These are phyloP conservation scores for Macheiramphus alcinus DNA, from an alignment of 2,113 vertebrate species.

Conservation along the genomic window DNA sequence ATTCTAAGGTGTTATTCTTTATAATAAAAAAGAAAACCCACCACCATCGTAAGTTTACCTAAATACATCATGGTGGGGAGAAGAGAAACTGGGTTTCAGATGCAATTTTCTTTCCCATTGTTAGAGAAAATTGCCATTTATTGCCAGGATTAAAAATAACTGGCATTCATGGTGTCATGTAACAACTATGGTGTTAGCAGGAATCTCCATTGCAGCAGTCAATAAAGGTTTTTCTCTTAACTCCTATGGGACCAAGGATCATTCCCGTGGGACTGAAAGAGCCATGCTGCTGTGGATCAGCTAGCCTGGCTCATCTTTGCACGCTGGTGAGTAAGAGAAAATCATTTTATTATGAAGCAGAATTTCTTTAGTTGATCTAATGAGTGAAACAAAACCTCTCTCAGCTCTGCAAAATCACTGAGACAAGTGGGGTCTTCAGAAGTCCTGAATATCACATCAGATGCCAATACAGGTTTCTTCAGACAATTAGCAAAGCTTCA, in stretches of 20 bases:
- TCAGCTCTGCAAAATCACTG: background rate
- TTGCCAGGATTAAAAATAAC: background rate
- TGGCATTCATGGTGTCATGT: background rate
- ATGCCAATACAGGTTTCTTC: background rate
- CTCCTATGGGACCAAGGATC: background rate
- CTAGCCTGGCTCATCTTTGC: background rate
- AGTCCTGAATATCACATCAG: background rate
- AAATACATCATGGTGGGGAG: background rate
- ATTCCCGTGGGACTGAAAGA: background rate
- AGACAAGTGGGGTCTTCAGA: background rate
- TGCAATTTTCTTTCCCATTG: background rate
- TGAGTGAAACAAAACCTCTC: background rate
- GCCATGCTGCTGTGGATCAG: background rate
- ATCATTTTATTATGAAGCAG: background rate
- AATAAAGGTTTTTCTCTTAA: background rate
- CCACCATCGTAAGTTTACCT: background rate
- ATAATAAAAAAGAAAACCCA: background rate
- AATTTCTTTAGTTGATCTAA: background rate
- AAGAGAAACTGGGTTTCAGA: background rate
- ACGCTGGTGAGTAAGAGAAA: background rate
- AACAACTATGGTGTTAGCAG: background rate
- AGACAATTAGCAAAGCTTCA: constrained; percentile 48
- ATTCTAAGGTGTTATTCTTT: background rate
- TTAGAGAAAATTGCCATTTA: background rate
- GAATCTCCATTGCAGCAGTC: background rate